Evolutionary conservation across 2,797 vertebrate species (phyloP).

Genomic region (Silurus aristotelis): DNA sequence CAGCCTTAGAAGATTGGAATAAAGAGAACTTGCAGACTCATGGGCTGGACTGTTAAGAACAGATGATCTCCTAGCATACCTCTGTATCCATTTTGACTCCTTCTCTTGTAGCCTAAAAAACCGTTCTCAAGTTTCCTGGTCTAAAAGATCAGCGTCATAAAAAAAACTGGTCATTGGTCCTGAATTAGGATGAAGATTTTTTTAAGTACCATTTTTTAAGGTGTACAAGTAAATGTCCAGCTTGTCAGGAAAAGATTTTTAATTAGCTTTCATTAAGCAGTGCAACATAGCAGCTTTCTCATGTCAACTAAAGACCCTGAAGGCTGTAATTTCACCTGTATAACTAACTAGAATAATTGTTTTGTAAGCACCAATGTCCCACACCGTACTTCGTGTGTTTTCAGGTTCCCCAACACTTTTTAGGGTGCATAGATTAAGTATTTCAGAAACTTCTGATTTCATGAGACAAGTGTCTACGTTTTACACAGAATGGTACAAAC

Average conservation of each 20-base stretch:
- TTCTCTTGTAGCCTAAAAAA: background rate
- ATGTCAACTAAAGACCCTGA: background rate
- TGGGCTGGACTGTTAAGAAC: conserved; percentile 27
- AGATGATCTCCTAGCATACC: conserved; percentile 12
- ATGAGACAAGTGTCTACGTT: background rate
- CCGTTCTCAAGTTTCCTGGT: conserved; percentile 1
- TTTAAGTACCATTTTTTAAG: background rate
- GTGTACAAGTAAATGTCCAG: background rate
- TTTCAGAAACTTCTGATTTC: background rate
- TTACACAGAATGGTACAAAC: background rate
- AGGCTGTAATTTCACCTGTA: background rate
- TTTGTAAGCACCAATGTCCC: no score
- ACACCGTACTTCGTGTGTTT: background rate
- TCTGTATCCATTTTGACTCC: background rate
- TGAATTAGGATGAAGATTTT: background rate
- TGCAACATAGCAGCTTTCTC: background rate
- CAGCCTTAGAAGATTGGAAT: conserved; percentile 1
- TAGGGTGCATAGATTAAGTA: background rate
- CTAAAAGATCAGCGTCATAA: background rate
- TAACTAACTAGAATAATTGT: background rate
- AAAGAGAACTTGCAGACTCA: conserved; percentile 19
- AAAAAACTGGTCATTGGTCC: no score
- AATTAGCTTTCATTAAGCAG: background rate
- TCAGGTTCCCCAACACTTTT: background rate
- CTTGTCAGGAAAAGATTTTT: conserved; percentile 13